Evolutionary conservation across 2,113 vertebrate species (phyloP), one percentile per base, ranked within the genome.

Genomic region (Bucco capensis): DNA sequence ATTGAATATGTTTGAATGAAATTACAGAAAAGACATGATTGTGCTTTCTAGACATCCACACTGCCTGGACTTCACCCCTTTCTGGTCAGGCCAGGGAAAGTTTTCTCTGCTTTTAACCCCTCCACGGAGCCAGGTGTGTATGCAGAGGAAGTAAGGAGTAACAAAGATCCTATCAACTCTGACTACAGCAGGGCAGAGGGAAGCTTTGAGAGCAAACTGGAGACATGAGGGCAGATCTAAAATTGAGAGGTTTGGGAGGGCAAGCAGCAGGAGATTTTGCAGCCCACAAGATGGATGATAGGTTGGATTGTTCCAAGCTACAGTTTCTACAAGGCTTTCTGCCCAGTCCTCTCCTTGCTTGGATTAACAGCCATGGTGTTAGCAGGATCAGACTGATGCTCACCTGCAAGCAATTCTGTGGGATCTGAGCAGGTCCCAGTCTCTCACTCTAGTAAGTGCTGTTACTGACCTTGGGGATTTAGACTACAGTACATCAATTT

Each of bases 1-100:
- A 30, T 76, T 64, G 87, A 93, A 91, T 90, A 69, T 5, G 62
- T 95, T 90, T 94, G 93, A 96, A 95, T 96, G 93, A 91, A 88
- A 90, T 86, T 82, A 87, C 42, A 79, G 57, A 37, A 61, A 73
- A 73, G 86, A 73, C 50, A 54, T 84, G 69, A 60, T 73, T 90
- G 93, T 96, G 88, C 69, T 92, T 95, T 91, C 83, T 82, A 79
- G 73, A 47, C 81, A 82, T 62, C 31, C 10, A 4, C 17, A 47
- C 46, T 85, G 74, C 53, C 58, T 84, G 88, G 65, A 53, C 28
- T 93, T 91, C 33, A 51, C 21, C 15, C 31, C 23, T 83, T 72
- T 69, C 33, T 88, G 13, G 12, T 65, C 49, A 47, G 35, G 65
- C 25, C 50, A 69, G 70, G 65, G 38, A 83, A 75, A 28, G 38